Base-by-base conservation (phyloP, 2,797 vertebrate genomes). In the Poeciliopsis gracilis region DNA sequence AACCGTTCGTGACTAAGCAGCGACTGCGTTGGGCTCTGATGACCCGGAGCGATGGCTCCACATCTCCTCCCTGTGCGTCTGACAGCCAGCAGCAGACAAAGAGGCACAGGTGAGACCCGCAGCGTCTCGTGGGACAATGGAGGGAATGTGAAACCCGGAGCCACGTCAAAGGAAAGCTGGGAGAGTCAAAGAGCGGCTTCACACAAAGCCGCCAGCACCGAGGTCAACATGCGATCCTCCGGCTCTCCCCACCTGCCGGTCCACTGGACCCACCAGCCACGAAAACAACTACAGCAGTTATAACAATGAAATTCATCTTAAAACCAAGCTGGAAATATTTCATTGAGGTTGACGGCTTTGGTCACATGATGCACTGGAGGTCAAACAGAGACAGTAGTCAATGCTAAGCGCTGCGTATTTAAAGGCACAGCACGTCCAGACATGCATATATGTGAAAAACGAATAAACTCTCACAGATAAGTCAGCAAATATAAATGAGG, bases 61-160 rank as follows among this genome's bases (percentile, higher is more conserved):
- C 53, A 15, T n/a, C 3, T 23, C 45, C 28, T n/a, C 49, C 25
- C 25, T 49, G 7, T 13, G 71, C 23, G 45, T 72, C 20, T 72
- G 71, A 49, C 72, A 51, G 72, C 9, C 71, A 53, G n/a, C 10
- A 7, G 57, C 74, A 69, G 75, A 71, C 66, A 77, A 23, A 45
- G 38, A 57, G 38, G 11, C 38, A 16, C 76, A 71, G 76, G 76
- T 71, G 67, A 71, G 51, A 59, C 51, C 67, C 33, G n/a, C 8
- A 28, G 61, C 4, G 46, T 28, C 61, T 16, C 2, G 5, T 20
- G 66, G 63, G 33, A 57, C 67, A 71, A 23, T 33, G 51, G 66
- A 70, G 63, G 49, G 63, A 77, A 70, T 7, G 25, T 71, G 38
- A 77, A 20, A 71, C 76, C 66, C 10, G 20, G 49, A 43, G 36